Percentiles rank a stretch among this genome's conserved stretches.
phyloP scores from a whole-genome alignment of 2,113 vertebrate genomes.

The Ctenodactylus gundi region DNA sequence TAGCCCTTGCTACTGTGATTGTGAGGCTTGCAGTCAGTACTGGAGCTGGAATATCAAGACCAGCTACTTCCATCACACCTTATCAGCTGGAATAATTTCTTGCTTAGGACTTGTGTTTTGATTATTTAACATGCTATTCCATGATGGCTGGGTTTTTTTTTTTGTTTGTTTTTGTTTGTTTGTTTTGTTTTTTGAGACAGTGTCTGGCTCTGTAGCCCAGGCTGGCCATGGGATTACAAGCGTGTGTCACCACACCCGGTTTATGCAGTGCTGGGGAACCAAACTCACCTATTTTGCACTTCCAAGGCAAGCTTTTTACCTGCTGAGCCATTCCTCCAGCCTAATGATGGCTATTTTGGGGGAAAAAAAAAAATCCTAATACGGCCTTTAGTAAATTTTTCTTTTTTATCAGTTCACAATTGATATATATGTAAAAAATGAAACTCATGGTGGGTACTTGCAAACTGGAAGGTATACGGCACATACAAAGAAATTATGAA shows the following conservation, averaged over 20 bases:
- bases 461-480: not conserved
- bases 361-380: not conserved
- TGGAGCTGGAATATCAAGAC: not conserved
- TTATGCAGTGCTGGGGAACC: too few relatives aligned
- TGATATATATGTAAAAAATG: slow-evolving; percentile 24
- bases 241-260: too few relatives aligned
- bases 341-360: not conserved
- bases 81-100: not conserved
- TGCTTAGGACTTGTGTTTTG: not conserved
- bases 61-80: not conserved
- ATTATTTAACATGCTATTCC: not conserved
- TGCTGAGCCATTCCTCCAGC: too few relatives aligned
- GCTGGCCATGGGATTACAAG: too few relatives aligned
- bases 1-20: not conserved
- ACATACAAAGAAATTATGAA: not conserved
- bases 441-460: not conserved
- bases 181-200: too few relatives aligned
- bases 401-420: not conserved
- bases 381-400: not conserved
- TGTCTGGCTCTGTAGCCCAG: too few relatives aligned
- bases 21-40: not conserved
- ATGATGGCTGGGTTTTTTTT: not conserved
- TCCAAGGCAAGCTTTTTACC: too few relatives aligned
- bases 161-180: too few relatives aligned
- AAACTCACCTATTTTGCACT: too few relatives aligned